Evolutionary conservation across 2,888 invertebrate species (phyloP), one percentile per base, ranked within the genome.

Genomic region (Imbricaverruca yamaguchii): DNA sequence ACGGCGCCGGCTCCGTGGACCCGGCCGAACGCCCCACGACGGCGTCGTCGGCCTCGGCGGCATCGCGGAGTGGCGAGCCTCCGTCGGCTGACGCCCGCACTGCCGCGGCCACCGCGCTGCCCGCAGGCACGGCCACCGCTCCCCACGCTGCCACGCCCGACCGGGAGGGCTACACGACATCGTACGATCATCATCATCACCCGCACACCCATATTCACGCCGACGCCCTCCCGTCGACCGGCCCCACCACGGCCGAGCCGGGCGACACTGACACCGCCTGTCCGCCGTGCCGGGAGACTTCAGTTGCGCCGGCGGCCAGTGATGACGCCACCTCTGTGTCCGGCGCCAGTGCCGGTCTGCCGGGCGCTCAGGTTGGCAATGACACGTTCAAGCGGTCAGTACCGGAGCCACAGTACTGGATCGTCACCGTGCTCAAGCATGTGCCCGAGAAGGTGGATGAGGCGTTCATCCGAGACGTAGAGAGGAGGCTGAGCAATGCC

Each of bases 391-490:
- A 74, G 11, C 53, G 74, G 21, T 74, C 74, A 3, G 74, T 74
- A 21, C 74, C 74, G 55, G 74, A 74, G 55, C 74, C 74, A 18
- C 53, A 74, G 55, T 74, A 55, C 74, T 74, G 74, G 74, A 55
- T 74, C 53, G 74, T 74, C 55, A 74, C 74, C 18, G 74, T 74
- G 18, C 55, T 74, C 53, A 74, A 74, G 74, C 55, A 18, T 21
- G 55, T 21, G 55, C 74, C 74, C 18, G 74, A 55, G 39, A 23
- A 21, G 18, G 21, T 74, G 55, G 74, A 74, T 23, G 74, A 18
- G 9, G 53, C 15, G 74, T 74, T 74, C 55, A 55, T 74, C 1
- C 53, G 55, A 0, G 74, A 74, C 74, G 74, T 74, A 11, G 74
- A 74, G 55, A 12, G 18, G 13, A 53, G 74, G 10, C 74, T 74